A percentile compares a stretch with the other conserved stretches of the same genome.
Conservation (phyloP, 23 tunicate species). For the Styela clava region DNA sequence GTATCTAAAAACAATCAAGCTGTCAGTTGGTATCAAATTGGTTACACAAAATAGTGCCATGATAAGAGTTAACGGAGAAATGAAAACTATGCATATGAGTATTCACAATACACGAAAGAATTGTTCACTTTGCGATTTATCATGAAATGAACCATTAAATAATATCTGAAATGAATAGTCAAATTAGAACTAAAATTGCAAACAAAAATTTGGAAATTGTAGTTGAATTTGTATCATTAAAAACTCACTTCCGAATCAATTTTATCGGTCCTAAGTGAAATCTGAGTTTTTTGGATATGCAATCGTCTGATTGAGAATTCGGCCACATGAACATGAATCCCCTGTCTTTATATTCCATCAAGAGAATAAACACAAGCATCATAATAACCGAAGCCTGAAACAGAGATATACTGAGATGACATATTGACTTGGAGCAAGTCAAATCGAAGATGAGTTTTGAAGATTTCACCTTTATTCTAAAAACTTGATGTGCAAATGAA, state of each 20-base stretch:
- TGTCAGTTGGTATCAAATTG: background rate
- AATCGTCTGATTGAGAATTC: constrained; percentile 76
- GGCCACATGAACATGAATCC: constrained; percentile 97
- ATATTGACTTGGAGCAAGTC: background rate
- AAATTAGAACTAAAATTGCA: too few relatives aligned
- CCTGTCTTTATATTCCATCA: constrained; percentile 90
- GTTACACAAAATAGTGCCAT: background rate
- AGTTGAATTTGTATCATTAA: too few relatives aligned
- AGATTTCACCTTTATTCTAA: too few relatives aligned
- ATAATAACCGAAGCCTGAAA: constrained; percentile 92
- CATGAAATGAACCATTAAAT: too few relatives aligned
- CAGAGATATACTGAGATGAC: background rate
- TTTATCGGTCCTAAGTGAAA: constrained; percentile 62
- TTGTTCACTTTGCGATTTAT: too few relatives aligned
- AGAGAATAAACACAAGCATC: constrained; percentile 81
- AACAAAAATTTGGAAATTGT: too few relatives aligned
- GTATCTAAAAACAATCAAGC: constrained; percentile 78
- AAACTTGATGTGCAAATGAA: background rate
- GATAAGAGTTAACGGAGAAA: too few relatives aligned
- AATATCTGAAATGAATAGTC: too few relatives aligned
- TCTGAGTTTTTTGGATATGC: constrained; percentile 59
- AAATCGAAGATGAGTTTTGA: too few relatives aligned
- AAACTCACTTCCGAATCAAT: constrained; percentile 75
- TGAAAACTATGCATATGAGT: background rate
- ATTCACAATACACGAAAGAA: too few relatives aligned